phyloP scores from a whole-genome alignment of 2,797 vertebrate genomes.

The Xiphorhynchus erythropygius region DNA sequence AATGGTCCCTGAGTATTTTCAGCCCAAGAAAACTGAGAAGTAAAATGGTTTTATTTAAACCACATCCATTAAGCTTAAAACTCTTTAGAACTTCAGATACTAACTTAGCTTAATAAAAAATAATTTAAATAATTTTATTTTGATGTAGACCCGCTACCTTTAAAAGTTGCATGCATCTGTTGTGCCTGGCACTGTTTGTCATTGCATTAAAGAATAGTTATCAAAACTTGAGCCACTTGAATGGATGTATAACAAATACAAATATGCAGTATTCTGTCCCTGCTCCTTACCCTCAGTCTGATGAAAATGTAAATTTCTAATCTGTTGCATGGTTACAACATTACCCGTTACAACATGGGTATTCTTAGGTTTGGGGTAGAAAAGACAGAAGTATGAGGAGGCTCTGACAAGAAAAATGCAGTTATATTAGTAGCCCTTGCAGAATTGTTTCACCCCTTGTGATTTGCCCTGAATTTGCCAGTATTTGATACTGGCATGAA shows the following conservation, averaged over 20 bases:
- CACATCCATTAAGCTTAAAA: background rate
- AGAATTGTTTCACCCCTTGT: background rate
- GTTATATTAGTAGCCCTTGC: background rate
- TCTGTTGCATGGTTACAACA: background rate
- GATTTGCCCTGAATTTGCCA: background rate
- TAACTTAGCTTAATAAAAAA: background rate
- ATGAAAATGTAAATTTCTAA: background rate
- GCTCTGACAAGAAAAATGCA: background rate
- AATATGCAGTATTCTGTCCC: background rate
- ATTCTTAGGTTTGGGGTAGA: background rate
- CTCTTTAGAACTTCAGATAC: background rate
- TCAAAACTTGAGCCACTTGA: background rate
- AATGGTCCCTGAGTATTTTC: background rate
- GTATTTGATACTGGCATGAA: background rate
- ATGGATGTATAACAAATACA: background rate
- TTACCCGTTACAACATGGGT: background rate
- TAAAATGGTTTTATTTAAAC: background rate
- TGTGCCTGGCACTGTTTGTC: background rate
- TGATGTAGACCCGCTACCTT: background rate
- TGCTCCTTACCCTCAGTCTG: background rate
- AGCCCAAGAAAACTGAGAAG: background rate
- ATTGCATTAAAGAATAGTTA: background rate
- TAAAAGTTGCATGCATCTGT: background rate
- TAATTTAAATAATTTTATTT: background rate
- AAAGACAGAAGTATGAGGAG: background rate